Conservation (phyloP, 2,888 invertebrate species). For the Tinea trinotella region DNA sequence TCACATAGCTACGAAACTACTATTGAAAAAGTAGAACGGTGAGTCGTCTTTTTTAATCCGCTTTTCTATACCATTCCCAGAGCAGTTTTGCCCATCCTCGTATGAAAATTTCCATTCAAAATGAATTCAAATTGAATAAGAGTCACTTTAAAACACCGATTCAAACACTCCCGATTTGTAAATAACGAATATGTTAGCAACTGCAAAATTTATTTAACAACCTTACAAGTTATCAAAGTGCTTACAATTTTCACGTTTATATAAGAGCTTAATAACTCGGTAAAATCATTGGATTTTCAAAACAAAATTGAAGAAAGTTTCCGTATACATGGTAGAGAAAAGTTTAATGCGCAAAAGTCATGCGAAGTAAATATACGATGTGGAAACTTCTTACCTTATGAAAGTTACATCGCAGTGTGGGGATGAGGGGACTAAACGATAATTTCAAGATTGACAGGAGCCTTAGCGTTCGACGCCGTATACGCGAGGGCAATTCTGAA, state of each 20-base stretch:
- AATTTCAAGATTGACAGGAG: conserved; percentile 56
- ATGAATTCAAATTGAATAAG: conserved; percentile 3
- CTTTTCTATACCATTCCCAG: neutral
- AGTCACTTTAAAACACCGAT: neutral
- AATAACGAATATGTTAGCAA: neutral
- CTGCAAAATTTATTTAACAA: neutral
- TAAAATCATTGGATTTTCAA: neutral
- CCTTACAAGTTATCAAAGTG: neutral
- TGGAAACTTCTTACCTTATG: conserved; percentile 12
- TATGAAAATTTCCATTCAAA: neutral
- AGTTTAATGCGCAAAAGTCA: conserved; percentile 17
- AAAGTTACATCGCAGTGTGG: conserved; percentile 3
- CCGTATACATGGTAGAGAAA: neutral
- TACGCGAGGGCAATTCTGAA: conserved; percentile 39
- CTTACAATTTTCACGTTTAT: neutral
- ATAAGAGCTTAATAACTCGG: neutral
- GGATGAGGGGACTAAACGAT: conserved; percentile 28
- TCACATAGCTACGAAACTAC: neutral
- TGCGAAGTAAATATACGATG: conserved; percentile 6
- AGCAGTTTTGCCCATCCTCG: neutral
- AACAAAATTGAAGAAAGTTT: conserved; percentile 7
- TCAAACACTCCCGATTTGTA: neutral
- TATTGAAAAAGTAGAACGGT: neutral
- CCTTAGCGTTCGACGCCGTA: conserved; percentile 48
- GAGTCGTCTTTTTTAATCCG: conserved; percentile 11